A percentile compares a stretch with the other conserved stretches of the same genome.
These are phyloP conservation scores for Hippasteria phrygiana DNA, from an alignment of 53 echinoderm and acorn worm genomes.

Conservation along the genomic window DNA sequence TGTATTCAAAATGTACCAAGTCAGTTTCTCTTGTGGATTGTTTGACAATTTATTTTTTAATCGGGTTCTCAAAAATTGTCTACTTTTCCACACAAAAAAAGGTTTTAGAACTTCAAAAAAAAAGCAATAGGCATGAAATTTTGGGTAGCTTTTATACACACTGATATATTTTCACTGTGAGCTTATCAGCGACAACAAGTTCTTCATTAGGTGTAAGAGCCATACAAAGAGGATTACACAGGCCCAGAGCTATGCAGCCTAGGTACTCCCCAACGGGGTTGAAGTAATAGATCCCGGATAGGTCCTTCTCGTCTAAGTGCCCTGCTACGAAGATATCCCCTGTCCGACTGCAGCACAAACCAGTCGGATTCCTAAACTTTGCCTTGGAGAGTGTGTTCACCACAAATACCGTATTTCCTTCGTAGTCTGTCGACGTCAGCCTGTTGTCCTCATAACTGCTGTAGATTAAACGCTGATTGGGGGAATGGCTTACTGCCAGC, in stretches of 20 bases:
- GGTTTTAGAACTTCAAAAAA: not conserved
- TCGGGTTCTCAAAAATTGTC: no score
- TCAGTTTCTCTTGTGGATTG: no score
- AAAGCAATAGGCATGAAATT: not conserved
- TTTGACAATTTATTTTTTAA: no score
- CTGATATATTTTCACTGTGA: constrained; percentile 8
- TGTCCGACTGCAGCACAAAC: not conserved
- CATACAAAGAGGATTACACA: constrained; percentile 3
- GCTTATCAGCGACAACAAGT: constrained; percentile 8
- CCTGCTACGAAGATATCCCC: not conserved
- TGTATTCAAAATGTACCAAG: no score
- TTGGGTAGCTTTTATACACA: not conserved
- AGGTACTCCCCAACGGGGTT: constrained; percentile 20
- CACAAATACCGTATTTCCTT: not conserved
- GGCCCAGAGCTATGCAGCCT: constrained; percentile 5
- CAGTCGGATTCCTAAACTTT: constrained; percentile 10
- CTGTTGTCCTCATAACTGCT: constrained; percentile 8
- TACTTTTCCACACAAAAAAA: no score
- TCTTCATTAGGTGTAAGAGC: not conserved
- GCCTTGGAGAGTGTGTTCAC: not conserved
- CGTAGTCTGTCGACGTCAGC: constrained; percentile 3
- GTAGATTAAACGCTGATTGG: not conserved
- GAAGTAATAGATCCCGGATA: constrained; percentile 10
- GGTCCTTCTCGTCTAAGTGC: not conserved
- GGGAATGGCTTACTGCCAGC: not conserved